Base-by-base conservation (phyloP, 2,797 vertebrate species). In the Ceryle rudis region DNA sequence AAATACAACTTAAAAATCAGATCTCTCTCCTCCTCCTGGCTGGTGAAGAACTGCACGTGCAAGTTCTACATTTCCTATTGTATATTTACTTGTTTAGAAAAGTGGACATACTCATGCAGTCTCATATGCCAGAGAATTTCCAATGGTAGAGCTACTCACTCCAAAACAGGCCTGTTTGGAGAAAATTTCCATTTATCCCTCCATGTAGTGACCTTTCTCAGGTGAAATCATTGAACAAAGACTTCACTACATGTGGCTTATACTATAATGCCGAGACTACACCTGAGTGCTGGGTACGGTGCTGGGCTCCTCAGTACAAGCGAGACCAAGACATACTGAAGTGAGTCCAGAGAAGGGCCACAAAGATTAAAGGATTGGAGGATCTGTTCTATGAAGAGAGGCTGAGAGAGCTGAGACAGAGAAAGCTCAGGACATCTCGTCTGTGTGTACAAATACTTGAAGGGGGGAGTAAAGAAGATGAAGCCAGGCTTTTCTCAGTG, bases 321-420 rank as follows among this genome's bases (percentile, higher is more conserved):
- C 3, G 1, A 69, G 51, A 44, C 5, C 0, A 4, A 3, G 25
- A 35, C n/a, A 44, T 22, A 39, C 29, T 21, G 15, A 33, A 60
- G 6, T 1, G 3, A 70, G 49, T 5, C 21, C 55, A 64, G 26
- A 26, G 12, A 66, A 61, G 9, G 14, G 28, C 7, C 29, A 61
- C 5, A 61, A 31, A 35, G 10, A 17, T 72, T 31, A 49, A 69
- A 7, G 33, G 11, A 28, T 26, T 20, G 9, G 7, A 81, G 19
- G 12, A 46, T 26, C 11, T 64, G 4, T 65, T 9, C 2, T 55
- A 3, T 1, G 2, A 62, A 29, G 18, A 72, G 20, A 47, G 33
- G 29, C 18, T 29, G 5, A 37, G 47, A 82, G 39, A 60, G 11
- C 26, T 70, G 21, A 10, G 44, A 52, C 31, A 62, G 33, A 77